phyloP scores from a whole-genome alignment of 2,888 invertebrate genomes.

The Scaptomyza caliginosa region DNA sequence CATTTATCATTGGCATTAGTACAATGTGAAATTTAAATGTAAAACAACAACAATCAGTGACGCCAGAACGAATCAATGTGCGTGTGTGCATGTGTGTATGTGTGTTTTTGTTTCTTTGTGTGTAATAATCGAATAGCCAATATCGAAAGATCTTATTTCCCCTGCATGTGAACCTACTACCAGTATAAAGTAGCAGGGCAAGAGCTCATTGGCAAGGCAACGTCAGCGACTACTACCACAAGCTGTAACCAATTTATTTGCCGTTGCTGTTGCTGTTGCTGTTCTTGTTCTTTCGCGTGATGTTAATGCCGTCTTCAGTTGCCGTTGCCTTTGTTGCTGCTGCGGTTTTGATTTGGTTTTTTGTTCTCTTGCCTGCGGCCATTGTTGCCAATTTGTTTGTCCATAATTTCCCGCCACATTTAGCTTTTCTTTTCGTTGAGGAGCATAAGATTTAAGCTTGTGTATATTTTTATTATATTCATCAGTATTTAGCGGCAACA shows the following conservation, averaged over 20 bases:
- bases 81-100: too few relatives aligned
- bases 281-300: neutral
- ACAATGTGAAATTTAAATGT: slow-evolving; percentile 9
- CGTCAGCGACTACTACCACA: slow-evolving; percentile 37
- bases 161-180: neutral
- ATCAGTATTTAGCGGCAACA: neutral
- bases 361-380: neutral
- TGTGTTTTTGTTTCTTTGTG: too few relatives aligned
- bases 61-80: neutral
- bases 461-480: too few relatives aligned
- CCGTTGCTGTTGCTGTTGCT: neutral
- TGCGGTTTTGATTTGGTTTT: neutral
- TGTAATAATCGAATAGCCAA: slow-evolving; percentile 12
- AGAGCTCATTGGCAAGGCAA: slow-evolving; percentile 21
- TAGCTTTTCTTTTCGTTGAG: neutral
- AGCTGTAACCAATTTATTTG: slow-evolving; percentile 23
- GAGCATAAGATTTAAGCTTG: neutral
- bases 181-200: slow-evolving; percentile 2
- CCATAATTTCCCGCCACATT: slow-evolving; percentile 5
- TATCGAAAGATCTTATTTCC: neutral
- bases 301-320: slow-evolving; percentile 28
- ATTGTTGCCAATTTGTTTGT: slow-evolving; percentile 12
- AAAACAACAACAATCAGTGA: slow-evolving; percentile 4
- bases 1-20: slow-evolving; percentile 11
- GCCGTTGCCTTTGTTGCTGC: neutral